Evolutionary conservation across 2,113 vertebrate species (phyloP).

Genomic region (Himantopus leucocephalus): DNA sequence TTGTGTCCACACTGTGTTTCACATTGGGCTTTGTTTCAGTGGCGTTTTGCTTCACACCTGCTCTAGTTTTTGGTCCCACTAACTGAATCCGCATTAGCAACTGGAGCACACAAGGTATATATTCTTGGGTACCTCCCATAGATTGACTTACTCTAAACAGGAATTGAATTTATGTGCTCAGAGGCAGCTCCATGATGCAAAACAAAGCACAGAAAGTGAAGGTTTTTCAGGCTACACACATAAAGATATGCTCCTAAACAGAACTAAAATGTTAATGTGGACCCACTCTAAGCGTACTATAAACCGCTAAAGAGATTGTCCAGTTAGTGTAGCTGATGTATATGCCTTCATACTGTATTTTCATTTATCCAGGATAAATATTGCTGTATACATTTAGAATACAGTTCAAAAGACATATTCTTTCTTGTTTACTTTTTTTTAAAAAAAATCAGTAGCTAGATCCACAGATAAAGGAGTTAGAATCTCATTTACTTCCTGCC

Average conservation of each 20-base stretch:
- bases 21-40: background rate
- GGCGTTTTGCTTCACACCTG: background rate
- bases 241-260: background rate
- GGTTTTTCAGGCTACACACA: background rate
- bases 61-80: background rate
- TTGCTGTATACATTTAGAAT: background rate
- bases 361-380: background rate
- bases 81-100: background rate
- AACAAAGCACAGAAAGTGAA: background rate
- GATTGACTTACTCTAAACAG: background rate
- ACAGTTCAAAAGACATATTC: background rate
- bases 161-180: background rate
- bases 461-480: background rate
- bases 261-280: background rate
- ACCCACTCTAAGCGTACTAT: background rate
- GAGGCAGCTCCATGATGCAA: background rate
- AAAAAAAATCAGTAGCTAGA: background rate
- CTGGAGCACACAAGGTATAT: background rate
- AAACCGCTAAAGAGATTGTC: background rate
- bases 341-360: background rate
- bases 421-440: background rate
- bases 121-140: background rate
- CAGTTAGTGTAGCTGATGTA: background rate
- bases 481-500: background rate
- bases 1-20: background rate